These are phyloP conservation scores for Acrobasis repandana DNA, from an alignment of 2,888 invertebrate species.

Conservation along the genomic window DNA sequence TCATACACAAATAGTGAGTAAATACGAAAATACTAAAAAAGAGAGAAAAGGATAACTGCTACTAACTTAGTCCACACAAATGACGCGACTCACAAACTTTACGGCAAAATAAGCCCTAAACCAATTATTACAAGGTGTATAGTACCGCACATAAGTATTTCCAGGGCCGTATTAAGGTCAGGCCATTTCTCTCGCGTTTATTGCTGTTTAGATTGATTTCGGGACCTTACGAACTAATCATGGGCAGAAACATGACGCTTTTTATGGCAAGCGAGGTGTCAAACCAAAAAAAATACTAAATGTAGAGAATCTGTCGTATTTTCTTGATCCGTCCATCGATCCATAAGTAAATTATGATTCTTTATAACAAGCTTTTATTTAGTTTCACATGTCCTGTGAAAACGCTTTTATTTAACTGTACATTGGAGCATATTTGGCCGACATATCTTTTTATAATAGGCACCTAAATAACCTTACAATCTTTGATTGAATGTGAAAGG, in stretches of 20 bases:
- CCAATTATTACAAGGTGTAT: slow-evolving; percentile 26
- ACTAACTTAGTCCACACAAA: slow-evolving; percentile 26
- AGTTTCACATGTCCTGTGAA: too few relatives aligned
- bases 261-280: background rate
- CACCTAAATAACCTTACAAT: too few relatives aligned
- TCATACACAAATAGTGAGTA: too few relatives aligned
- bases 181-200: slow-evolving; percentile 33
- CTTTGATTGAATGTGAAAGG: too few relatives aligned
- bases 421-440: too few relatives aligned
- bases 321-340: too few relatives aligned
- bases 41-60: background rate
- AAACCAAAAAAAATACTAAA: background rate
- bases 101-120: slow-evolving; percentile 29
- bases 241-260: background rate
- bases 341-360: too few relatives aligned
- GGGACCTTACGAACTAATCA: slow-evolving; percentile 25
- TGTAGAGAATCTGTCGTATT: too few relatives aligned
- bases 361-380: too few relatives aligned
- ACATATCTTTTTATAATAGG: too few relatives aligned
- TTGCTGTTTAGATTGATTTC: slow-evolving; percentile 32
- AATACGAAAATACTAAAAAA: too few relatives aligned
- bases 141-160: slow-evolving; percentile 14
- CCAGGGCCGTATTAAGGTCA: slow-evolving; percentile 29
- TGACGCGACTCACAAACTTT: slow-evolving; percentile 26
- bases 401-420: too few relatives aligned